Base-by-base conservation (phyloP, 2,113 vertebrate genomes). In the Euleptes europaea region DNA sequence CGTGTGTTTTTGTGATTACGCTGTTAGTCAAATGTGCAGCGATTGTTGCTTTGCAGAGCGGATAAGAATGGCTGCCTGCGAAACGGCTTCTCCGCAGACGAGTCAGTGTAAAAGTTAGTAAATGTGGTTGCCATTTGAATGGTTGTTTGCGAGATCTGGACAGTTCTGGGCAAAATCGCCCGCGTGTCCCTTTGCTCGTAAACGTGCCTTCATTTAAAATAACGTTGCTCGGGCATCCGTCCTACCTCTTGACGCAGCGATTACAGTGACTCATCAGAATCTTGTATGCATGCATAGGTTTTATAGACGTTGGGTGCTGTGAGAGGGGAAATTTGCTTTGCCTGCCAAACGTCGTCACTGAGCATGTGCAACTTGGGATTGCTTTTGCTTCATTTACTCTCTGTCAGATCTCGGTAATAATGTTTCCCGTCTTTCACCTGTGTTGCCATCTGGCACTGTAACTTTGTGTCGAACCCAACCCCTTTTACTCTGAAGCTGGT, bases 211-310 rank as follows among this genome's bases (percentile, higher is more conserved):
- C 77, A 23, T 72, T 85, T 72, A 85, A 78, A 84, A 85, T 65
- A 47, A 70, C 69, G 4, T 47, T 57, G 60, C 28, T 80, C 60
- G 65, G 31, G 47, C 63, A 33, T 82, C 63, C 31, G 8, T 60
- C 75, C 76, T 71, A 15, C 72, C 28, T 82, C 78, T 60, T 44
- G 57, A 44, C 28, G 21, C 49, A 70, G 66, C 13, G 47, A 70
- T 86, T 57, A 19, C 60, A 73, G 44, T 86, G 80, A 63, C 73
- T 82, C 73, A 77, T 86, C 63, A 77, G 66, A 78, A 82, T 65
- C 31, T 54, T 76, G 33, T 74, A 76, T 26, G 71, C 66, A 19
- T 42, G 60, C 51, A 42, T 23, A 81, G 72, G 47, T 69, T 57
- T 57, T 57, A 57, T 57, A 57, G 54, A 13, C 14, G 17, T 17